A percentile compares a stretch with the other conserved stretches of the same genome.
Conservation (phyloP, 2,888 invertebrate species). For the Eustalomyia histrio region DNA sequence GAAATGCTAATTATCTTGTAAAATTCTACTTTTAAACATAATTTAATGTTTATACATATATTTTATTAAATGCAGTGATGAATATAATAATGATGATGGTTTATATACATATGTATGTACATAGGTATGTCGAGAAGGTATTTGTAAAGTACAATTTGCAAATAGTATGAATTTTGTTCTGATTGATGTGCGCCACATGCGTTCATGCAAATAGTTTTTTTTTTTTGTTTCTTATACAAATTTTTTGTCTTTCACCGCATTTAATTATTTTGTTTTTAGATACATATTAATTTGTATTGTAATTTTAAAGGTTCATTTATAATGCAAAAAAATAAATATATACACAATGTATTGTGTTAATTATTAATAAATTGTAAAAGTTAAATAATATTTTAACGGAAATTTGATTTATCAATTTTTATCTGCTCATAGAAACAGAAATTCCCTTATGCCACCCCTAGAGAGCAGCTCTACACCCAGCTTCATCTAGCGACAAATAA, state of each 20-base stretch:
- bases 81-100: not conserved
- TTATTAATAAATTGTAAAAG: too few relatives aligned
- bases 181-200: conserved; percentile 61
- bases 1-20: not conserved
- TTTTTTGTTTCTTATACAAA: conserved; percentile 47
- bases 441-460: too few relatives aligned
- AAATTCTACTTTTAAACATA: not conserved
- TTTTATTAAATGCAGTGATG: conserved; percentile 4
- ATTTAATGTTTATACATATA: not conserved
- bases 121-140: conserved; percentile 13
- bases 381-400: too few relatives aligned
- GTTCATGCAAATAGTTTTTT: conserved; percentile 67
- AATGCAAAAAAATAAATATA: not conserved
- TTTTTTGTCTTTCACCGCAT: conserved; percentile 68
- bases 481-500: too few relatives aligned
- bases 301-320: conserved; percentile 33
- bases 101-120: too few relatives aligned
- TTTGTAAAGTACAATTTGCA: conserved; percentile 12
- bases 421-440: too few relatives aligned
- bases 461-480: too few relatives aligned
- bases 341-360: conserved; percentile 35
- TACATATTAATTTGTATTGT: conserved; percentile 8
- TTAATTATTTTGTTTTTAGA: conserved; percentile 35
- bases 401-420: too few relatives aligned
- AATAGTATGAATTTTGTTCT: conserved; percentile 34